phyloP scores from a whole-genome alignment of 2,888 invertebrate genomes.

The Cheiracanthium punctorium region DNA sequence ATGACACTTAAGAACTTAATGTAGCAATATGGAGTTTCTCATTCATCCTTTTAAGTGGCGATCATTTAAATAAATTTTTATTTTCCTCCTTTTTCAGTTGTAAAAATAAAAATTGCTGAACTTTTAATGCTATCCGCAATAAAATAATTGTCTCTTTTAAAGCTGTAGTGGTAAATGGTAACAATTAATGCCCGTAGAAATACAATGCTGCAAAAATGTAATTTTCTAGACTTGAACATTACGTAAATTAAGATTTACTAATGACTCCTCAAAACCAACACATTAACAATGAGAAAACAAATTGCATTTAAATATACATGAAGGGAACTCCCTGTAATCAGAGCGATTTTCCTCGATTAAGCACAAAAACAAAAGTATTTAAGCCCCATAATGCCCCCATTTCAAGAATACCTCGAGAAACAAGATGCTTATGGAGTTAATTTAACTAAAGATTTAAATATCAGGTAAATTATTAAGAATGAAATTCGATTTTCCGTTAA shows the following conservation, averaged over 20 bases:
- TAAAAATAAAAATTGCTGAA: no score
- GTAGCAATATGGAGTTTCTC: no score
- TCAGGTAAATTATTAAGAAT: slow-evolving; percentile 61
- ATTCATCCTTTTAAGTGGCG: no score
- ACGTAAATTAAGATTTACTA: not conserved
- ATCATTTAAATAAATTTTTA: no score
- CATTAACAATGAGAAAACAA: slow-evolving; percentile 20
- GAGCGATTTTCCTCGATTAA: not conserved
- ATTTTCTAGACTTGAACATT: not conserved
- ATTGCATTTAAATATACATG: slow-evolving; percentile 19
- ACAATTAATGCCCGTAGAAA: not conserved
- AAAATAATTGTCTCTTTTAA: not conserved
- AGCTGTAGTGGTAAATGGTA: not conserved
- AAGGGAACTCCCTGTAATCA: not conserved
- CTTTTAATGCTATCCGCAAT: not conserved
- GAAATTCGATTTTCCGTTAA: slow-evolving; percentile 62
- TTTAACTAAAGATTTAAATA: slow-evolving; percentile 64
- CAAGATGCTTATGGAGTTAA: slow-evolving; percentile 41
- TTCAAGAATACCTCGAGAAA: slow-evolving; percentile 39
- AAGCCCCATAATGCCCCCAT: not conserved
- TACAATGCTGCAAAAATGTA: not conserved
- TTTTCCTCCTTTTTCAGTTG: no score
- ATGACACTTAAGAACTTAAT: no score
- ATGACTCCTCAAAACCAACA: not conserved
- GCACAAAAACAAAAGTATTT: not conserved